Conservation (phyloP, 2,888 invertebrate genomes). For the Amiota communis region DNA sequence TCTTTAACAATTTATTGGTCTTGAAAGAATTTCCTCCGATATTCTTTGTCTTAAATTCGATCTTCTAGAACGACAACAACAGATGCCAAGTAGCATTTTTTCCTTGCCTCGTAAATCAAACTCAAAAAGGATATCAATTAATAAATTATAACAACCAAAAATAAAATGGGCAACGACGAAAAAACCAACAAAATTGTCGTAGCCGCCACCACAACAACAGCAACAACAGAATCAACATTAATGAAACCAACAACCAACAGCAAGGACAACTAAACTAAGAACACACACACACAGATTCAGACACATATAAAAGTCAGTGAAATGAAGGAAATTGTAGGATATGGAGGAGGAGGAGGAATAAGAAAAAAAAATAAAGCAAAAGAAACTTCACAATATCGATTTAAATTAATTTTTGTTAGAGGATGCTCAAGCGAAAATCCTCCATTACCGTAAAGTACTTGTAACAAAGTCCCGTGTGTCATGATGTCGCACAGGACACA, state of each 20-base stretch:
- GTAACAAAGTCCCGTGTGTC: conserved; percentile 67
- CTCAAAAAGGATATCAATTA: conserved; percentile 34
- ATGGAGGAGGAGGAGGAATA: conserved; percentile 16
- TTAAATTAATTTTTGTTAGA: conserved; percentile 73
- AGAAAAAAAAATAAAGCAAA: not conserved
- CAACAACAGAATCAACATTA: not conserved
- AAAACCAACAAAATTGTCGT: conserved; percentile 13
- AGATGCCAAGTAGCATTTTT: too few species aligned
- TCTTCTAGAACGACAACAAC: too few species aligned
- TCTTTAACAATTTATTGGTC: too few species aligned
- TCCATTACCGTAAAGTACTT: conserved; percentile 73
- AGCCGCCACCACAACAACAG: not conserved
- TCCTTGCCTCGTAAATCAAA: not conserved
- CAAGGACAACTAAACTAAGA: not conserved
- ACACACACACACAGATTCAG: conserved; percentile 38
- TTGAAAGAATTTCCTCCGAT: too few species aligned
- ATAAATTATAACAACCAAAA: conserved; percentile 35
- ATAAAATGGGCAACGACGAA: conserved; percentile 1
- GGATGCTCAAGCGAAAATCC: conserved; percentile 73
- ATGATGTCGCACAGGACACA: conserved; percentile 54
- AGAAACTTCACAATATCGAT: conserved; percentile 68
- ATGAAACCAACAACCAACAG: not conserved
- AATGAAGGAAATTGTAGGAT: conserved; percentile 32
- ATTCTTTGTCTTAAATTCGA: too few species aligned
- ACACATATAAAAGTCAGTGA: conserved; percentile 33